phyloP scores from a whole-genome alignment of 2,888 invertebrate species.

The Sarcophaga subvicina region DNA sequence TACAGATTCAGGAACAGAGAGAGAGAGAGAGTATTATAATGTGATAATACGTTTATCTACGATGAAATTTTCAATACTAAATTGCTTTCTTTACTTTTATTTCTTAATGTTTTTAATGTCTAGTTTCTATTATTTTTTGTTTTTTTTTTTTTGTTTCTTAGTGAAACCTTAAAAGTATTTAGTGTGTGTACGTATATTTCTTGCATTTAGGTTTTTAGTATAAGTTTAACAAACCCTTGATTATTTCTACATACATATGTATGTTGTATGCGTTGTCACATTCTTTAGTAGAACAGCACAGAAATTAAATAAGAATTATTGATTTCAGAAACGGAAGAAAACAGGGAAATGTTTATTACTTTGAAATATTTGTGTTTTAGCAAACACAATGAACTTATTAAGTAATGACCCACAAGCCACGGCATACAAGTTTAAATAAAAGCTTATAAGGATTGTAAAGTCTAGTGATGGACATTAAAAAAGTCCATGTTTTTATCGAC shows the following conservation, averaged over 20 bases:
- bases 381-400: not conserved
- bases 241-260: not conserved
- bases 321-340: constrained; percentile 31
- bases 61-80: constrained; percentile 48
- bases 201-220: constrained; percentile 19
- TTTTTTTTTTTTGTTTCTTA: not conserved
- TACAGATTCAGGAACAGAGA: no score
- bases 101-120: constrained; percentile 41
- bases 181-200: not conserved
- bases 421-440: not conserved
- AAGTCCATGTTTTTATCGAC: no score
- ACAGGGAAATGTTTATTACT: constrained; percentile 31
- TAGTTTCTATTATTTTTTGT: not conserved
- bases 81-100: not conserved
- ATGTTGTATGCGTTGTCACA: not conserved
- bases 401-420: constrained; percentile 3
- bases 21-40: no score
- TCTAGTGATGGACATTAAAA: no score
- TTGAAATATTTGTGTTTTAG: not conserved
- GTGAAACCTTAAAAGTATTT: constrained; percentile 55
- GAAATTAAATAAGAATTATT: constrained; percentile 8
- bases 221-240: constrained; percentile 57
- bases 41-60: constrained; percentile 8
- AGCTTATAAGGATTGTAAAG: not conserved
- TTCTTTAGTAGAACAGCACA: constrained; percentile 35